Evolutionary conservation across 1,140 invertebrate species (phyloP).

Genomic region (Campodea augens): DNA sequence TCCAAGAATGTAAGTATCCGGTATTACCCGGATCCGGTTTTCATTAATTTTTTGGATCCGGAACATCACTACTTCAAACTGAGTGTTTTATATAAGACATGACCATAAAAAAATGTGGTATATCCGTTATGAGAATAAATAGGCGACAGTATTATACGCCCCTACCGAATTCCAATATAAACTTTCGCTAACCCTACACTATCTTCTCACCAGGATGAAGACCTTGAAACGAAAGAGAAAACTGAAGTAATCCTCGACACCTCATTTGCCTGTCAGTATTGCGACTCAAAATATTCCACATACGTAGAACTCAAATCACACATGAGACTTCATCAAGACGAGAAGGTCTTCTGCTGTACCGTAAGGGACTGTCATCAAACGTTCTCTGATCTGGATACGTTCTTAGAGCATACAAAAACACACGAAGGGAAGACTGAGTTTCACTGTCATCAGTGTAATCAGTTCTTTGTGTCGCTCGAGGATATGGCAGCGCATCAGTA

Average conservation of each 20-base stretch:
- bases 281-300: conserved; percentile 25
- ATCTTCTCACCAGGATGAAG: no score
- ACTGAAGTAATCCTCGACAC: conserved; percentile 30
- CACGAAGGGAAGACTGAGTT: conserved; percentile 38
- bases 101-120: no score
- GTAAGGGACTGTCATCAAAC: conserved; percentile 36
- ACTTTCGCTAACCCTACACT: no score
- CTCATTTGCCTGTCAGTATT: conserved; percentile 35
- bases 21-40: no score
- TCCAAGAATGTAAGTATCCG: no score
- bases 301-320: conserved; percentile 34
- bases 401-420: conserved; percentile 35
- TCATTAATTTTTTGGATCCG: no score
- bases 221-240: conserved; percentile 27
- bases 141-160: no score
- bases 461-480: conserved; percentile 34
- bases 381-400: conserved; percentile 39
- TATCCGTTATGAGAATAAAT: no score
- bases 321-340: conserved; percentile 28
- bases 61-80: no score
- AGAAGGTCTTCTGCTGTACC: conserved; percentile 45
- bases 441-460: conserved; percentile 38
- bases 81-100: no score
- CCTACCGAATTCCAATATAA: no score
- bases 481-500: conserved; percentile 42